These are phyloP conservation scores for Dryobotodes eremita DNA, from an alignment of 2,888 invertebrate genomes.

Conservation along the genomic window DNA sequence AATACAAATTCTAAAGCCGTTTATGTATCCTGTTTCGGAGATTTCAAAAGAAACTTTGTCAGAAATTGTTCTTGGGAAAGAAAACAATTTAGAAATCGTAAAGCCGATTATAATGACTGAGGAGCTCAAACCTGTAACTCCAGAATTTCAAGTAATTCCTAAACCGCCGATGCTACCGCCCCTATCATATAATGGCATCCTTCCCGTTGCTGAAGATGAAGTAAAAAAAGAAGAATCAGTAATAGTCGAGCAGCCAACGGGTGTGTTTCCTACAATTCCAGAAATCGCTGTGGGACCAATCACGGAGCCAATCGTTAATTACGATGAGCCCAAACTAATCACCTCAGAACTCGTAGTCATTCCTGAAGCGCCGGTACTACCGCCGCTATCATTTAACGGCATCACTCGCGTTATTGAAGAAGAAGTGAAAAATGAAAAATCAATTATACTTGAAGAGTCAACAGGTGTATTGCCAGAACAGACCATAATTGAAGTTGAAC, in stretches of 20 bases:
- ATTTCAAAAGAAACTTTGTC: conserved; percentile 9
- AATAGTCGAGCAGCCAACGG: background rate
- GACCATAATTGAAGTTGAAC: no score
- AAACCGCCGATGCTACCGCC: conserved; percentile 24
- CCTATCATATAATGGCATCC: background rate
- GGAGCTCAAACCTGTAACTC: background rate
- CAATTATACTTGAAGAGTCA: no score
- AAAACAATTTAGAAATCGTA: conserved; percentile 10
- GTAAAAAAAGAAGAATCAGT: conserved; percentile 12
- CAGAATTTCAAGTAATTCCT: conserved; percentile 7
- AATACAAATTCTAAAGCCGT: conserved; percentile 17
- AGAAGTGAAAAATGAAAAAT: no score
- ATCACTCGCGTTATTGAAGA: background rate
- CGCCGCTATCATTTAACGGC: background rate
- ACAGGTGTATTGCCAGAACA: no score
- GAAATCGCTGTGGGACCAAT: background rate
- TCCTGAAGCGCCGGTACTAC: conserved; percentile 14
- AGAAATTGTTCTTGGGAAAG: conserved; percentile 2
- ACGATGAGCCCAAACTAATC: background rate
- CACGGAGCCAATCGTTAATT: no score
- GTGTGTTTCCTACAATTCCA: background rate
- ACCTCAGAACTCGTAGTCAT: background rate
- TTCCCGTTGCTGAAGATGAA: conserved; percentile 4
- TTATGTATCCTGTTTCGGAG: background rate
- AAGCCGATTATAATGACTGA: background rate